Percentiles rank a stretch among this genome's conserved stretches.
phyloP scores from a whole-genome alignment of 2,113 vertebrate species.

The Thamnaconus septentrionalis region DNA sequence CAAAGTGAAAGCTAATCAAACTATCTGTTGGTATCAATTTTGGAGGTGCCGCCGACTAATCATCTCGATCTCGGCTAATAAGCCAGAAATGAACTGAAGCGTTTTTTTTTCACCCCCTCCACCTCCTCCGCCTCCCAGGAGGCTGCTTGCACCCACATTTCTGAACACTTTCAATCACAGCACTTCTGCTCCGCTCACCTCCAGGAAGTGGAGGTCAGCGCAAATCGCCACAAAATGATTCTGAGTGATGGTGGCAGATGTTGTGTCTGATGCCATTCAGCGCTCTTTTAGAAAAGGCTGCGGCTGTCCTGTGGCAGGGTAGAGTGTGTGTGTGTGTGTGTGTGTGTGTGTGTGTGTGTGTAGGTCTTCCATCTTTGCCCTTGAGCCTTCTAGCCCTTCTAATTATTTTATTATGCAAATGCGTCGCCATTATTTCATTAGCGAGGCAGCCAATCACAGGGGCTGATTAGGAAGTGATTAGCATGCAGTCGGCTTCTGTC shows the following conservation, averaged over 20 bases:
- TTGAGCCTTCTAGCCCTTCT: conserved; percentile 78
- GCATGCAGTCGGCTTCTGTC: conserved; percentile 70
- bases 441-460: conserved; percentile 72
- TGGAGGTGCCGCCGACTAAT: conserved; percentile 23
- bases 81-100: too few species aligned
- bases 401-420: conserved; percentile 85
- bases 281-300: conserved; percentile 49
- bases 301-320: conserved; percentile 30
- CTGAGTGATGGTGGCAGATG: conserved; percentile 63
- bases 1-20: conserved; percentile 39
- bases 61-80: conserved; percentile 17
- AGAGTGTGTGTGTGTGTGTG: conserved; percentile 9
- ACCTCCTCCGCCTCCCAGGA: background rate
- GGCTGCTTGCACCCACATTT: conserved; percentile 19
- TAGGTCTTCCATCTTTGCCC: conserved; percentile 63
- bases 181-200: conserved; percentile 26
- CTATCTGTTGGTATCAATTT: conserved; percentile 34
- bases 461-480: conserved; percentile 80
- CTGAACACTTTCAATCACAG: conserved; percentile 29
- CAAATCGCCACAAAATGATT: conserved; percentile 41
- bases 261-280: conserved; percentile 64
- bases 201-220: conserved; percentile 44
- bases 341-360: conserved; percentile 25
- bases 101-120: background rate
- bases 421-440: conserved; percentile 82